A percentile compares a stretch with the other conserved stretches of the same genome.
Conservation (phyloP, 2,888 invertebrate genomes). For the Nezara viridula region DNA sequence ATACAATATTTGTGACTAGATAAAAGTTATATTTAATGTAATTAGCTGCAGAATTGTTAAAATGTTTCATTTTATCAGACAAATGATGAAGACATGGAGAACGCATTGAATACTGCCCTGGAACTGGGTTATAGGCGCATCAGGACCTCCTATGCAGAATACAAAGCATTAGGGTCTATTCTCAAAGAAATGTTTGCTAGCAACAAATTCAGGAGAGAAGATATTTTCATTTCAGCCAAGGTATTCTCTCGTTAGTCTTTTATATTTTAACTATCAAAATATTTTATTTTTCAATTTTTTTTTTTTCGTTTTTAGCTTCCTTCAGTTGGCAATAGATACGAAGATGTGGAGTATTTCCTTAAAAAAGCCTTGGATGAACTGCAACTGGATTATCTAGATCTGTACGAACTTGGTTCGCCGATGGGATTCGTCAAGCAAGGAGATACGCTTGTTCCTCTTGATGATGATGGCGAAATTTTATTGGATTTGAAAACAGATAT, state of each 20-base stretch:
- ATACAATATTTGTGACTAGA: no score
- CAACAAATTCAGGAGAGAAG: not conserved
- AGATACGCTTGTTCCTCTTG: not conserved
- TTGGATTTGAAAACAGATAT: not conserved
- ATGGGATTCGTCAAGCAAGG: not conserved
- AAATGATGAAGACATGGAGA: not conserved
- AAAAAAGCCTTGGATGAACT: not conserved
- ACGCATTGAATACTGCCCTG: not conserved
- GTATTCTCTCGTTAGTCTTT: not conserved
- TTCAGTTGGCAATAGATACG: not conserved
- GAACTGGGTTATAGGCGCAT: not conserved
- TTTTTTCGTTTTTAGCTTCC: not conserved
- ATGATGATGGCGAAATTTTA: not conserved
- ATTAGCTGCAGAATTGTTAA: no score
- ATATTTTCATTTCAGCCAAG: not conserved
- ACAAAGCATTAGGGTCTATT: not conserved
- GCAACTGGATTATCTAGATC: not conserved
- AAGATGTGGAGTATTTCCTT: not conserved
- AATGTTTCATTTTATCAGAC: not conserved
- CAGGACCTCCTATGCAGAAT: not conserved
- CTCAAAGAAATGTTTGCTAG: not conserved
- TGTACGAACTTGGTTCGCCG: not conserved
- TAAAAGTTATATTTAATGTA: no score
- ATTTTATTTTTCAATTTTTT: no score
- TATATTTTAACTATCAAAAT: no score